phyloP scores from a whole-genome alignment of 1,140 invertebrate species.

The Phthorimaea operculella region DNA sequence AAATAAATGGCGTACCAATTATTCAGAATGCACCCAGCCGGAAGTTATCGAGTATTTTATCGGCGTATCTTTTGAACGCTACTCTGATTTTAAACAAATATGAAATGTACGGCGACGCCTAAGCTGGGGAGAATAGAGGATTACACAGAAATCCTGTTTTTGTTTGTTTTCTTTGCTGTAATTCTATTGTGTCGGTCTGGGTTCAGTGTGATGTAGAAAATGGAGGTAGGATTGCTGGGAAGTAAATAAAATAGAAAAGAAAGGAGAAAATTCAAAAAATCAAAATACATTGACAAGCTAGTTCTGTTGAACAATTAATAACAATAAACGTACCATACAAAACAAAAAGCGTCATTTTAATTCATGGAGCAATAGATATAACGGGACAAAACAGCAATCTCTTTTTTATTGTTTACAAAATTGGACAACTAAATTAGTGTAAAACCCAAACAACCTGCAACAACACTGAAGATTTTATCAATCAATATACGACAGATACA shows the following conservation, averaged over 20 bases:
- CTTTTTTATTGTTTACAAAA: constrained; percentile 24
- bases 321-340: constrained; percentile 9
- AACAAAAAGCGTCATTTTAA: not conserved
- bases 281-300: no score
- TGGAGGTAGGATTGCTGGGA: no score
- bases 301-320: not conserved
- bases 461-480: constrained; percentile 20
- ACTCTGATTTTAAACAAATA: constrained; percentile 56
- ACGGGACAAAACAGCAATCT: constrained; percentile 2
- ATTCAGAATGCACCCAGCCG: constrained; percentile 48
- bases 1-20: constrained; percentile 58
- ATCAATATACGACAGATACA: constrained; percentile 23
- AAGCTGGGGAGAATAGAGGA: constrained; percentile 52
- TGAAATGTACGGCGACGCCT: constrained; percentile 42
- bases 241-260: no score
- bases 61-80: constrained; percentile 41
- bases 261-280: no score
- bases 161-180: constrained; percentile 61
- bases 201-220: constrained; percentile 22
- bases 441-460: constrained; percentile 12
- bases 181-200: constrained; percentile 41
- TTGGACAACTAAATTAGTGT: constrained; percentile 24
- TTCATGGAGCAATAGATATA: constrained; percentile 6
- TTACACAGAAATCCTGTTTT: constrained; percentile 62
- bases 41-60: constrained; percentile 61